Evolutionary conservation across 2,888 invertebrate genomes (phyloP).

Genomic region (Polydesmus complanatus): DNA sequence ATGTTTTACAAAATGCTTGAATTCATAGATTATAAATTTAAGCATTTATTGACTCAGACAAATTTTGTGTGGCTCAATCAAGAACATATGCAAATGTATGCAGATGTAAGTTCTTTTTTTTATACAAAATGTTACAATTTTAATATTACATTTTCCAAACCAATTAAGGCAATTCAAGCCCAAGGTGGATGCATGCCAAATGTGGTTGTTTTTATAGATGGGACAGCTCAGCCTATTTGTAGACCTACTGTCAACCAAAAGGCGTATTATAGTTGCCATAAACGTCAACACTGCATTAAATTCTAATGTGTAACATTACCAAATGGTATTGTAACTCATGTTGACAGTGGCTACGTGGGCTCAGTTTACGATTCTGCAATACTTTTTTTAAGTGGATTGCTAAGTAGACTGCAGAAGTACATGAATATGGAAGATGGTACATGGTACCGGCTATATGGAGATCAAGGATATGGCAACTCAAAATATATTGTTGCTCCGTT

Average conservation of each 20-base stretch:
- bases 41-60: neutral
- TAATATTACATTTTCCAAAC: neutral
- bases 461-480: constrained; percentile 1
- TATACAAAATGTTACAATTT: neutral
- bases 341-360: constrained; percentile 17
- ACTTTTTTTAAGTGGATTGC: constrained; percentile 10
- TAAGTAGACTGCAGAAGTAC: neutral
- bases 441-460: constrained; percentile 8
- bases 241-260: neutral
- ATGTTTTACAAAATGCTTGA: neutral
- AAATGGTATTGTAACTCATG: constrained; percentile 17
- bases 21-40: neutral
- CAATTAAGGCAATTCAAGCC: neutral
- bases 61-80: neutral
- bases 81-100: neutral
- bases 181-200: neutral
- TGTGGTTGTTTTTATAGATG: neutral
- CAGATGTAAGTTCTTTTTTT: neutral
- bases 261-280: constrained; percentile 12
- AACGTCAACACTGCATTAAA: neutral
- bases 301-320: constrained; percentile 7
- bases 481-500: neutral
- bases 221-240: neutral
- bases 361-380: constrained; percentile 15
- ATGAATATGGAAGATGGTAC: neutral